Base-by-base conservation (phyloP, 2,888 invertebrate species). In the Calliscelio sp. region DNA sequence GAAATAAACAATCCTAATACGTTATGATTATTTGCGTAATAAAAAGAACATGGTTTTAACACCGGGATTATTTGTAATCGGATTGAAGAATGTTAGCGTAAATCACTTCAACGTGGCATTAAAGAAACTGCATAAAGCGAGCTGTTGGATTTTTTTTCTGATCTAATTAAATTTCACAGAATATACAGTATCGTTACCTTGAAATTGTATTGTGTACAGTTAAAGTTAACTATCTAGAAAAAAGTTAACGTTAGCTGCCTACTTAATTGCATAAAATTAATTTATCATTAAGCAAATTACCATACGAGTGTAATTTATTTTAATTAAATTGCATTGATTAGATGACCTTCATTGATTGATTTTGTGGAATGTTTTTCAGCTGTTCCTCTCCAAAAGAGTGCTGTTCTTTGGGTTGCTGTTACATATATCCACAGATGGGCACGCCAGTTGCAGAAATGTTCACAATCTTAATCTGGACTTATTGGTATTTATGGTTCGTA, bases 371-470 rank as follows among this genome's bases (percentile, higher is more conserved):
- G 16, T 25, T 71, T 88, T 87, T 14, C 78, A 93, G 95, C 86
- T 97, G 97, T 92, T 95, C 96, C 83, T 94, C 96, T 87, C 96
- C 96, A 86, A 96, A 96, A 94, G 95, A 96, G 92, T 97, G 97
- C 93, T 97, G 97, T 93, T 94, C 94, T 86, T 93, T 94, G 90
- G 96, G 94, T 84, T 95, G 94, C 89, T 94, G 94, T 90, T 95
- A 93, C 93, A 87, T 96, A 95, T 94, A 96, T 95, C 93, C 94
- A 93, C 86, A 94, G 94, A 73, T 93, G 92, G 89, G 93, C 93
- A 81, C 94, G 93, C 90, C 93, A 94, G 89, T 93, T 94, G 90
- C 89, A 88, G 94, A 88, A 93, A 94, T 95, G 91, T 94, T 96
- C 89, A 95, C 95, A 90, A 94, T 95, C 87, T 94, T 96, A 91